Base-by-base conservation (phyloP, 35 echinoderm and acorn worm species). In the Diadema setosum region DNA sequence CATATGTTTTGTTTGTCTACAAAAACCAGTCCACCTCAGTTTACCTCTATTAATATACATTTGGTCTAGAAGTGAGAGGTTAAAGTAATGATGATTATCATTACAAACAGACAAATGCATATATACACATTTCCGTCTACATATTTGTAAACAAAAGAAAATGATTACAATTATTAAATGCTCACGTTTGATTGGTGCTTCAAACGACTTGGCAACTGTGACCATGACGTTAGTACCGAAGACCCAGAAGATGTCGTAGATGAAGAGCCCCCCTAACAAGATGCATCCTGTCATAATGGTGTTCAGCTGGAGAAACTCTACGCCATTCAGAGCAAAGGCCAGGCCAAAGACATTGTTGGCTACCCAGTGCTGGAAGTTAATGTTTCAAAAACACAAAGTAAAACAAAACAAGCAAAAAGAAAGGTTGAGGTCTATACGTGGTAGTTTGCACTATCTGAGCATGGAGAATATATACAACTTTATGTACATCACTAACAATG, bases 101-200 rank as follows among this genome's bases (percentile, higher is more conserved):
- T n/a, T n/a, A n/a, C n/a, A n/a, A n/a, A n/a, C n/a, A n/a, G n/a
- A n/a, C n/a, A n/a, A n/a, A n/a, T n/a, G n/a, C n/a, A n/a, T n/a
- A n/a, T n/a, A n/a, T n/a, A n/a, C n/a, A n/a, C n/a, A n/a, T n/a
- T n/a, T n/a, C n/a, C n/a, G n/a, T n/a, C n/a, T n/a, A n/a, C n/a
- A n/a, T n/a, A n/a, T n/a, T n/a, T n/a, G n/a, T n/a, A n/a, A n/a
- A n/a, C n/a, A n/a, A n/a, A n/a, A n/a, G n/a, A n/a, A n/a, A n/a
- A n/a, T n/a, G n/a, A n/a, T n/a, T n/a, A n/a, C n/a, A n/a, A n/a
- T n/a, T n/a, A n/a, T n/a, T n/a, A n/a, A n/a, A n/a, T 32, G 37
- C 96, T 98, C 86, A 98, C 96, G 87, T 89, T 98, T 98, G 86
- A 98, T 98, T 88, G 96, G 96, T 52, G 96, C 96, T 57, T 98